Conservation (phyloP, 2,888 invertebrate genomes). For the Ectobius pallidus region DNA sequence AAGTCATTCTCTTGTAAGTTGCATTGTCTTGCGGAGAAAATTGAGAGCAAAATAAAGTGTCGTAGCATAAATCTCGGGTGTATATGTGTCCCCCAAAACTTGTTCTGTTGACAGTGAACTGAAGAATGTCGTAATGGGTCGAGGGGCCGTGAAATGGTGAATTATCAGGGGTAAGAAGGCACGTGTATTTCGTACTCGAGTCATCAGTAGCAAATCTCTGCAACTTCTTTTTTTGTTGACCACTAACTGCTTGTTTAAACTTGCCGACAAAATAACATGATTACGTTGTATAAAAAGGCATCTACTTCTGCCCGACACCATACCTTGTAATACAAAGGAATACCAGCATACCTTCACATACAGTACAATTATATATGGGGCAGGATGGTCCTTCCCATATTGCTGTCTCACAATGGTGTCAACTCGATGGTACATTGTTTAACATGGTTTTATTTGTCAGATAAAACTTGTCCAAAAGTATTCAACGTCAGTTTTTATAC, state of each 20-base stretch:
- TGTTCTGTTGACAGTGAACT: neutral
- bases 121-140: constrained; percentile 8
- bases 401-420: neutral
- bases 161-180: neutral
- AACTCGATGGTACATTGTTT: neutral
- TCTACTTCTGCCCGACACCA: neutral
- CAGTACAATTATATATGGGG: neutral
- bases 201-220: neutral
- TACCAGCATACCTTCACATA: neutral
- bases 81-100: no score
- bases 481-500: no score
- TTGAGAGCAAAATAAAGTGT: neutral
- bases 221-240: neutral
- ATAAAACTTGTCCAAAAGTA: no score
- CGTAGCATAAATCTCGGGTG: neutral
- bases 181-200: neutral
- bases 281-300: constrained; percentile 3
- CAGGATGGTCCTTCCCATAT: neutral
- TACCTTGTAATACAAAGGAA: neutral
- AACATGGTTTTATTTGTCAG: no score
- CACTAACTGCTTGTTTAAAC: neutral
- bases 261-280: neutral
- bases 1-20: neutral
- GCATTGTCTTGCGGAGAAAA: neutral
- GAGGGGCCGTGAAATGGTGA: neutral